Evolutionary conservation across 2,113 vertebrate species (phyloP), one percentile per base, ranked within the genome.

Genomic region (Neodon shergylaensis): DNA sequence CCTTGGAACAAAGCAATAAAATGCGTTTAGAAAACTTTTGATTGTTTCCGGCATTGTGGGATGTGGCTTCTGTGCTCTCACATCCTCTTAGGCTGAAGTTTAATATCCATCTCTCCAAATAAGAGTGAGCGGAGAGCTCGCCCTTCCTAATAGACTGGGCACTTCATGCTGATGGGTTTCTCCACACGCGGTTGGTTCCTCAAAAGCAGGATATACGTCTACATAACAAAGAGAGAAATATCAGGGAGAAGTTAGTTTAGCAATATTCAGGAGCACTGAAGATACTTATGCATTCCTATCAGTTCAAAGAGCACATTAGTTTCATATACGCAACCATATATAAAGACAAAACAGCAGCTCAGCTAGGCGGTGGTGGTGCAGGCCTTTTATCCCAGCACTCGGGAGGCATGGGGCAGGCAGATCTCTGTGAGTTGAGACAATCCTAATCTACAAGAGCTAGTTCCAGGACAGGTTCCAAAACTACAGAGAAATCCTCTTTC

Each of bases 1-100:
- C 81, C 24, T 70, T 65, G 28, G 52, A 97, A 90, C 28, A 88
- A 94, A 93, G 44, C 28, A 52, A 73, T 92, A 88, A 97, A 95
- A 88, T n/a, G 36, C 58, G 92, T 42, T 95, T 86, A 54, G 72
- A 94, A 88, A 65, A 84, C 58, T 91, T 79, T 77, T 49, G 22
- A 83, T 78, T 54, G 63, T 33, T 54, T 72, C 63, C 49, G 65
- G 44, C 58, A 93, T 93, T 90, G 74, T 26, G 54, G 93, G 93
- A 84, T 83, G 44, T 90, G 87, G 33, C 79, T 93, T 77, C 70
- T 36, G 65, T 76, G 92, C 87, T 86, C 61, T 90, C 87, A 88
- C 73, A 79, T 88, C 81, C 76, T 93, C 65, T 90, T 90, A 88
- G 79, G 26, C 49, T 73, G 5, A 87, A 88, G 58, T 73, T 88